Conservation (phyloP, 1,140 invertebrate genomes). For the Ruditapes philippinarum region DNA sequence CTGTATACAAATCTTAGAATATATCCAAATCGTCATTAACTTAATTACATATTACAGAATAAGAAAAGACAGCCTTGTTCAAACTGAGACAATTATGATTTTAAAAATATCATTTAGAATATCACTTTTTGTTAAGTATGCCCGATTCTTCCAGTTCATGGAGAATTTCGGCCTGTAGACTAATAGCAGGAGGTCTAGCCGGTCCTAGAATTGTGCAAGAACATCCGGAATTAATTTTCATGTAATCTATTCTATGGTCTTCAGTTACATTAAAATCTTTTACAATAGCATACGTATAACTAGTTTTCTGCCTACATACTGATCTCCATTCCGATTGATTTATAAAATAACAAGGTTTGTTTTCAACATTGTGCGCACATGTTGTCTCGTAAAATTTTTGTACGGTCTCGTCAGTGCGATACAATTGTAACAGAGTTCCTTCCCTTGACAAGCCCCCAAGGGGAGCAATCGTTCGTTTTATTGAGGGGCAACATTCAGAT, state of each 20-base stretch:
- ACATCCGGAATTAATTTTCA: constrained; percentile 93
- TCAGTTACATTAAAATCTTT: constrained; percentile 86
- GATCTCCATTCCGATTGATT: constrained; percentile 91
- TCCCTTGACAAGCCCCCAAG: constrained; percentile 92
- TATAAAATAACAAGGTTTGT: constrained; percentile 92
- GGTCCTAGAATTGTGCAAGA: constrained; percentile 88
- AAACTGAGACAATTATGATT: no score
- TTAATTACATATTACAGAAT: no score
- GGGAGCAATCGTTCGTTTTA: constrained; percentile 92
- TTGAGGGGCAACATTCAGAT: constrained; percentile 92
- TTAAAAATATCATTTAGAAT: no score
- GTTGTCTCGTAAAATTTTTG: constrained; percentile 93
- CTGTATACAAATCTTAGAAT: no score
- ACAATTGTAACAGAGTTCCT: constrained; percentile 92
- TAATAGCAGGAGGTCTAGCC: not conserved
- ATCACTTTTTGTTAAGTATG: constrained; percentile 17
- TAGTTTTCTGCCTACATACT: constrained; percentile 93
- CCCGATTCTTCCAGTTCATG: constrained; percentile 1
- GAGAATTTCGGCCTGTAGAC: not conserved
- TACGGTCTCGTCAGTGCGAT: constrained; percentile 89
- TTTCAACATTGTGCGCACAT: constrained; percentile 91
- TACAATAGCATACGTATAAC: constrained; percentile 94
- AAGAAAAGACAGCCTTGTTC: no score
- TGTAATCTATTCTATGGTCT: constrained; percentile 93
- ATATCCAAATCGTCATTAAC: no score